These are phyloP conservation scores for Arctopsyche grandis DNA, from an alignment of 1,140 invertebrate species.

Conservation along the genomic window DNA sequence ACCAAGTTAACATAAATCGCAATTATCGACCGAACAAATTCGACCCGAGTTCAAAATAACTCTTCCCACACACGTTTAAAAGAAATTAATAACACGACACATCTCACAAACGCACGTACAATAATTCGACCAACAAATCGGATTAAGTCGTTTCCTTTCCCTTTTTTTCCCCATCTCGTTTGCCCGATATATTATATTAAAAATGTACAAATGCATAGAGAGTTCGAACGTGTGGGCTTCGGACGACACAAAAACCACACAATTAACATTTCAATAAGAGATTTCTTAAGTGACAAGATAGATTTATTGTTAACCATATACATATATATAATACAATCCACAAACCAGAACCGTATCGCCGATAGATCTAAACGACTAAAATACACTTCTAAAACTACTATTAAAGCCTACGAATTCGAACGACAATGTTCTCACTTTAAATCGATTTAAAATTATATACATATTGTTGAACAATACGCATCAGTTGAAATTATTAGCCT, in stretches of 20 bases:
- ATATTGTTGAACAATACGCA: too few species aligned
- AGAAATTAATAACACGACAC: neutral
- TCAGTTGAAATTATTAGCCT: neutral
- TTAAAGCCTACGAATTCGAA: too few species aligned
- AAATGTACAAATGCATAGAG: neutral
- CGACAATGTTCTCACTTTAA: too few species aligned
- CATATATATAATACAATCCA: neutral
- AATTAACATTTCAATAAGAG: constrained; percentile 23
- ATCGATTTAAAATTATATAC: too few species aligned
- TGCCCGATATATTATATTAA: constrained; percentile 10
- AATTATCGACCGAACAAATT: neutral
- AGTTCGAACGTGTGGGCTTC: neutral
- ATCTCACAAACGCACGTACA: too few species aligned
- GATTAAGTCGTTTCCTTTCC: constrained; percentile 17
- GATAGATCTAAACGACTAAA: too few species aligned
- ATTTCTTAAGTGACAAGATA: constrained; percentile 11
- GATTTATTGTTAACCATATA: neutral
- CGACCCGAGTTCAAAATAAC: too few species aligned
- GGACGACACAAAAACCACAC: constrained; percentile 1
- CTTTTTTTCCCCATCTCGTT: neutral
- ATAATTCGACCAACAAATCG: neutral
- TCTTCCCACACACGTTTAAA: too few species aligned
- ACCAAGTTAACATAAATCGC: neutral
- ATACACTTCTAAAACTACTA: too few species aligned
- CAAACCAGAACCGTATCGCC: too few species aligned